Evolutionary conservation across 2,888 invertebrate species (phyloP).

Genomic region (Pollenia angustigena): DNA sequence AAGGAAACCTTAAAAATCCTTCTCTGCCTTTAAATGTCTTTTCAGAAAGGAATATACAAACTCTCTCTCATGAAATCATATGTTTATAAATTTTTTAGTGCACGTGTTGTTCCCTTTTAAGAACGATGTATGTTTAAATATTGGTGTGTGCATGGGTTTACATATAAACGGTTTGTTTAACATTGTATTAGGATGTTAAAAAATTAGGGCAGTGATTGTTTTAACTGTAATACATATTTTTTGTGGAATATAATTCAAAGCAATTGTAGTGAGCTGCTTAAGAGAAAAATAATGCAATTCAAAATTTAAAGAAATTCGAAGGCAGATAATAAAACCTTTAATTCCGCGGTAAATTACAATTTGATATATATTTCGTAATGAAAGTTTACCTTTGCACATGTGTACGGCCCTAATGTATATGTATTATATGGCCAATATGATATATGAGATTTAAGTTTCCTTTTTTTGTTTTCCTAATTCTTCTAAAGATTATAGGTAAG

Average conservation of each 20-base stretch:
- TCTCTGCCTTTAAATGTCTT: constrained; percentile 16
- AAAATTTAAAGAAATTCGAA: no score
- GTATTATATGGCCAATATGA: constrained; percentile 41
- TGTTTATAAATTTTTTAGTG: constrained; percentile 29
- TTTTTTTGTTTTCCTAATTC: constrained; percentile 48
- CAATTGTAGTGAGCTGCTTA: no score
- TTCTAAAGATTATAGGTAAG: constrained; percentile 48
- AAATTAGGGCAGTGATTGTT: neutral
- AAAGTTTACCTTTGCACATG: neutral
- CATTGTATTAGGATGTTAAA: neutral
- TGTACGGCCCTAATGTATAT: neutral
- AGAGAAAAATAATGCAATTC: no score
- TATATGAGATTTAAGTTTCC: constrained; percentile 55
- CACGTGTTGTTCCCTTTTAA: constrained; percentile 43
- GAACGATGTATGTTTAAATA: neutral
- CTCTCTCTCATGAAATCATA: neutral
- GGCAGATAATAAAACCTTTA: no score
- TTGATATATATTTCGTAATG: no score
- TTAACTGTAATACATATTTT: no score
- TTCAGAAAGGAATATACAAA: constrained; percentile 14
- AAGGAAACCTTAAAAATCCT: constrained; percentile 49
- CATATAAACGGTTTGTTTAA: neutral
- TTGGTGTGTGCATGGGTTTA: neutral
- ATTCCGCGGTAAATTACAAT: no score
- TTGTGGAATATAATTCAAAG: no score